These are phyloP conservation scores for Sphecodes monilicornis DNA, from an alignment of 2,888 invertebrate genomes.

Conservation along the genomic window DNA sequence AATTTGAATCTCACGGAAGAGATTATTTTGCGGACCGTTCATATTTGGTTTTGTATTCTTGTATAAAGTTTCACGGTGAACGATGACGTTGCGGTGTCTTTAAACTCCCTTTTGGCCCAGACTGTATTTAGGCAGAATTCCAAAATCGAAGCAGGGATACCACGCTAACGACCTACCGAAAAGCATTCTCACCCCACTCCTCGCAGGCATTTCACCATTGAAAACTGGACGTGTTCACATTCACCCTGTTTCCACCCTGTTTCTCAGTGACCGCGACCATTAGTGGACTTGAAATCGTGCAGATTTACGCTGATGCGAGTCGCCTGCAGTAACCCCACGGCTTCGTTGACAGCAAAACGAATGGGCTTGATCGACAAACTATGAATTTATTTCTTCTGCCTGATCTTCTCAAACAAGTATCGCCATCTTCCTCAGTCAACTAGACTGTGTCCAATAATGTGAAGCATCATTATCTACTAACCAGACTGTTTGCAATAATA, in stretches of 20 bases:
- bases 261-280: constrained; percentile 57
- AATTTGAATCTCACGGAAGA: too few relatives aligned
- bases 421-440: too few relatives aligned
- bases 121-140: constrained; percentile 44
- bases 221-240: constrained; percentile 34
- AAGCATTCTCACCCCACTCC: constrained; percentile 37
- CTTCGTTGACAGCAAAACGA: neutral
- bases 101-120: neutral
- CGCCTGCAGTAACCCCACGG: neutral
- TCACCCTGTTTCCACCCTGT: neutral
- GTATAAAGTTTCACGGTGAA: too few relatives aligned
- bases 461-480: too few relatives aligned
- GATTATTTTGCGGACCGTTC: too few relatives aligned
- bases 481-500: too few relatives aligned
- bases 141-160: constrained; percentile 27
- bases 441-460: too few relatives aligned
- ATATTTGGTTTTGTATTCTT: too few relatives aligned
- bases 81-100: neutral
- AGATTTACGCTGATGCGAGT: constrained; percentile 44
- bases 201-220: constrained; percentile 39
- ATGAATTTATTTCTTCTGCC: too few relatives aligned
- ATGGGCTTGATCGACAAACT: neutral
- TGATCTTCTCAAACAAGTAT: too few relatives aligned
- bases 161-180: constrained; percentile 49
- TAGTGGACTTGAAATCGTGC: constrained; percentile 66